These are phyloP conservation scores for Dysidea cf. avara DNA, from an alignment of 37 sponge, comb jelly and placozoan genomes.

Conservation along the genomic window DNA sequence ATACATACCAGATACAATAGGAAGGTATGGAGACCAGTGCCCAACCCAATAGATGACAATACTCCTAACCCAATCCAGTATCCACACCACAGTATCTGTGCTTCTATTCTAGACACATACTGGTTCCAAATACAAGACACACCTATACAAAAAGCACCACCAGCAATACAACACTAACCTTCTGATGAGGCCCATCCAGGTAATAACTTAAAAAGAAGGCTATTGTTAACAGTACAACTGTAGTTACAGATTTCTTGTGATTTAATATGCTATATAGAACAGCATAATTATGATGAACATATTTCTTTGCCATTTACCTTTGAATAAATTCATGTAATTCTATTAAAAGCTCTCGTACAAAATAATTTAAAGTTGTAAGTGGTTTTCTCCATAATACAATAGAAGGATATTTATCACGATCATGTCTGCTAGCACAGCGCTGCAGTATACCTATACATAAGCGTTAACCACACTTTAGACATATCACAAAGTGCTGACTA, in stretches of 20 bases:
- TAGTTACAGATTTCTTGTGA: constrained; percentile 49
- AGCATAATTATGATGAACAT: no score
- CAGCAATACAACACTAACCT: constrained; percentile 32
- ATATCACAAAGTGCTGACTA: no score
- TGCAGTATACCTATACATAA: no score
- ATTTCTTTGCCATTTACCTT: constrained; percentile 30
- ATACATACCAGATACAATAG: constrained; percentile 80
- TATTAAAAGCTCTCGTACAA: constrained; percentile 57
- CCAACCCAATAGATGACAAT: constrained; percentile 93
- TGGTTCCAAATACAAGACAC: no score
- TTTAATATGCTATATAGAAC: constrained; percentile 43
- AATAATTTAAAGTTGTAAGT: constrained; percentile 72
- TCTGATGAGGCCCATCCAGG: constrained; percentile 77
- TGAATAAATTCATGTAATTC: constrained; percentile 35
- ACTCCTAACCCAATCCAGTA: constrained; percentile 97
- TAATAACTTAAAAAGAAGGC: constrained; percentile 29
- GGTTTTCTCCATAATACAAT: constrained; percentile 92
- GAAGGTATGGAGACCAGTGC: constrained; percentile 98
- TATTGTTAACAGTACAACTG: background rate
- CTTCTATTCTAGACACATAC: constrained; percentile 50
- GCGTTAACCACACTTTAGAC: no score
- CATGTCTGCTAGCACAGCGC: no score
- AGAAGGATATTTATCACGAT: background rate
- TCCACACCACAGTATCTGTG: constrained; percentile 64
- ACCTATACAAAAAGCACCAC: background rate